These are phyloP conservation scores for Lasius platythorax DNA, from an alignment of 2,888 invertebrate genomes.

Conservation along the genomic window DNA sequence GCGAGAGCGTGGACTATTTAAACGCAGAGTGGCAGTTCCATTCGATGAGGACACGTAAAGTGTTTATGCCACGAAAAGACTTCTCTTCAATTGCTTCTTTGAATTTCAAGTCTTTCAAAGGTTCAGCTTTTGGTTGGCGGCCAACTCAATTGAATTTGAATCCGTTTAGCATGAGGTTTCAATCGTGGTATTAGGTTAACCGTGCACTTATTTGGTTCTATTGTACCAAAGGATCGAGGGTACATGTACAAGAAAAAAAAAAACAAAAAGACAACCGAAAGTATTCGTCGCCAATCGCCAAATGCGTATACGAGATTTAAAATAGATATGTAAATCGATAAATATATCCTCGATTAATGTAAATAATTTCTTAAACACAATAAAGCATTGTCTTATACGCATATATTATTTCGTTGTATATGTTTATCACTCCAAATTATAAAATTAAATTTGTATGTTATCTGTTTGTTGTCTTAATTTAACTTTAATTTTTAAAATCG, in stretches of 20 bases:
- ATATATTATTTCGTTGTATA: background rate
- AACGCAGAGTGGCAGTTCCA: conserved; percentile 43
- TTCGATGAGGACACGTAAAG: conserved; percentile 36
- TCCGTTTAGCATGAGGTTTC: conserved; percentile 41
- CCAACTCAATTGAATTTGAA: conserved; percentile 49
- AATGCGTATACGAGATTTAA: background rate
- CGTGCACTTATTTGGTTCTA: conserved; percentile 34
- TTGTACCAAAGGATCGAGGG: conserved; percentile 14
- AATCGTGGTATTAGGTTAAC: conserved; percentile 44
- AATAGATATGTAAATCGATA: background rate
- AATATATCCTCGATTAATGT: background rate
- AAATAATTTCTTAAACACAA: background rate
- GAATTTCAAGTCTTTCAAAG: conserved; percentile 43
- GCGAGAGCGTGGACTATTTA: conserved; percentile 38
- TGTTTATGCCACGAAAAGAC: conserved; percentile 4
- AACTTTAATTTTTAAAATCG: background rate
- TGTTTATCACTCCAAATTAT: background rate
- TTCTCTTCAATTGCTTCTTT: conserved; percentile 25
- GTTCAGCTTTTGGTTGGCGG: conserved; percentile 39
- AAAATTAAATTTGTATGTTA: background rate
- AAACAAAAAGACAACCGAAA: background rate
- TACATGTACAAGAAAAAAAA: background rate
- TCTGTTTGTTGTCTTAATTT: background rate
- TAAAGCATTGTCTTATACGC: background rate
- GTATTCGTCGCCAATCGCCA: background rate